These are phyloP conservation scores for Microtus montanus DNA, from an alignment of 2,113 vertebrate genomes.

Conservation along the genomic window DNA sequence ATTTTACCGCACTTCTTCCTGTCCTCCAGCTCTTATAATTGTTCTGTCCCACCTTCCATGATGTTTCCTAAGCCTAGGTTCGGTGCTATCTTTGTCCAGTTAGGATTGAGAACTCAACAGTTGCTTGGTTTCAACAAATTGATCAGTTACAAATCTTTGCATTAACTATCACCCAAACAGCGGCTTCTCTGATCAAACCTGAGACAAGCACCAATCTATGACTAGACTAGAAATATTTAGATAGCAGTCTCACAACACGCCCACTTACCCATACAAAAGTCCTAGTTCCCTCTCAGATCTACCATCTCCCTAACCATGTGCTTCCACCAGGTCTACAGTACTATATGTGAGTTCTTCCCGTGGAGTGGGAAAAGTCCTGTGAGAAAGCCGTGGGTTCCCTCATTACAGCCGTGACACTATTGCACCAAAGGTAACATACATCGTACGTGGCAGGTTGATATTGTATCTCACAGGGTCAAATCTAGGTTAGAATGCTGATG, in stretches of 20 bases:
- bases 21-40: neutral
- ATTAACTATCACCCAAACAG: neutral
- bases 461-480: neutral
- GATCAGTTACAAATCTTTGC: neutral
- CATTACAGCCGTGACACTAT: neutral
- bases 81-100: neutral
- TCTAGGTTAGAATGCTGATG: neutral
- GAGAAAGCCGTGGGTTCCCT: neutral
- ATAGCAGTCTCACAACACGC: too few relatives aligned
- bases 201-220: neutral
- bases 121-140: neutral
- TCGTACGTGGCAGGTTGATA: neutral
- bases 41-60: neutral
- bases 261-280: neutral
- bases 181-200: neutral
- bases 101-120: neutral
- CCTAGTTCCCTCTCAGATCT: neutral
- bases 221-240: neutral
- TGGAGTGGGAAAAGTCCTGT: neutral
- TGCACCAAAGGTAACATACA: neutral
- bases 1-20: neutral
- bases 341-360: neutral
- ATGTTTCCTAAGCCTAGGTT: neutral
- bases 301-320: neutral
- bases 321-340: neutral